Evolutionary conservation across 2,113 vertebrate genomes (phyloP).

Genomic region (Trematocara variabile): DNA sequence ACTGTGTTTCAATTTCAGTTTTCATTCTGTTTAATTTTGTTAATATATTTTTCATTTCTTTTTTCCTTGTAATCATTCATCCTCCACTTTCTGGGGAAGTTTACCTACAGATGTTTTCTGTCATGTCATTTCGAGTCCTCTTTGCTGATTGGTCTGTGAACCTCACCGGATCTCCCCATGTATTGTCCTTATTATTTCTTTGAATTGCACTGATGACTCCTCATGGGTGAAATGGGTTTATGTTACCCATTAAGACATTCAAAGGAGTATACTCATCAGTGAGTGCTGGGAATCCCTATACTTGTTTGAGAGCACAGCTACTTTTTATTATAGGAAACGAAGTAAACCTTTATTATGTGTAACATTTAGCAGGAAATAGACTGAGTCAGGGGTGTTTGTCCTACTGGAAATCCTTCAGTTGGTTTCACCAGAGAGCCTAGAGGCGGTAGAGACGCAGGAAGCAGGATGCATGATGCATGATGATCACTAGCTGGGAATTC

Average conservation of each 20-base stretch:
- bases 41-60: neutral
- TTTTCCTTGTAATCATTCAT: neutral
- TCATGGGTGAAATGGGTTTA: neutral
- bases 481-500: neutral
- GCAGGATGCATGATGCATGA: neutral
- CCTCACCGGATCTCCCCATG: fast-evolving
- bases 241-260: neutral
- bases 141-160: neutral
- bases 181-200: neutral
- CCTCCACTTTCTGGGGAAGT: neutral
- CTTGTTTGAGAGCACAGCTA: neutral
- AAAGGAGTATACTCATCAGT: neutral
- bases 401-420: neutral
- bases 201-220: neutral
- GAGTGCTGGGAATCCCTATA: neutral
- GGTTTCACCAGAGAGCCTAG: neutral
- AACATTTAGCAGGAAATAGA: neutral
- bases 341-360: neutral
- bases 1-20: neutral
- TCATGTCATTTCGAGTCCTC: neutral
- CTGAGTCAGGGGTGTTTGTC: neutral
- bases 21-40: neutral
- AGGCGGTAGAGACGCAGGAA: fast-evolving
- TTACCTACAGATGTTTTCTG: fast-evolving
- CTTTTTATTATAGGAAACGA: fast-evolving